Conservation (phyloP, 2,113 vertebrate species). For the Tetraodon nigroviridis region DNA sequence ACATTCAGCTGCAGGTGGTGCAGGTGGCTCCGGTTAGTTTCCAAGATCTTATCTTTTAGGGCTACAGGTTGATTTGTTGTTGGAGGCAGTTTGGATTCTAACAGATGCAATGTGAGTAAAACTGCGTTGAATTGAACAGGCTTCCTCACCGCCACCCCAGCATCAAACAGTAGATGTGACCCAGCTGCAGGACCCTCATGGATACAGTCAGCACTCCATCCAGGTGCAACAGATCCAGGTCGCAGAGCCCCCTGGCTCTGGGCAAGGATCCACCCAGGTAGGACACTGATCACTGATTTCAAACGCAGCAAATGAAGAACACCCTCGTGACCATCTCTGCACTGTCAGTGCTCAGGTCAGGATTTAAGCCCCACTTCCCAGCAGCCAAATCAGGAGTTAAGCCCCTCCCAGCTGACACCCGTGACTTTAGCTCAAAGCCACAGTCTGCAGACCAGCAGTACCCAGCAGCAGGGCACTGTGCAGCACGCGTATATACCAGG, state of each 20-base stretch:
- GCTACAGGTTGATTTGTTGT: neutral
- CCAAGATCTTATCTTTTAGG: neutral
- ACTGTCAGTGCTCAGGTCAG: slow-evolving; percentile 65
- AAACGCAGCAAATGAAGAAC: neutral
- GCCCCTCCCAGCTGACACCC: slow-evolving; percentile 80
- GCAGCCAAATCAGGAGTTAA: slow-evolving; percentile 83
- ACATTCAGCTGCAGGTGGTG: slow-evolving; percentile 96
- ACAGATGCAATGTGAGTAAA: too few species aligned
- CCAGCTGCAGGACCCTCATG: slow-evolving; percentile 91
- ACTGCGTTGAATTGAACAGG: slow-evolving; percentile 61
- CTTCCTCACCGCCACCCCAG: slow-evolving; percentile 90
- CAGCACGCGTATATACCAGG: slow-evolving; percentile 91
- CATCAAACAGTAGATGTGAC: slow-evolving; percentile 91
- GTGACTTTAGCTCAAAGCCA: slow-evolving; percentile 77
- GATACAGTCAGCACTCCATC: slow-evolving; percentile 93
- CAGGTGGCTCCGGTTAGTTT: slow-evolving; percentile 89
- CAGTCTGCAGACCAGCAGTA: slow-evolving; percentile 75
- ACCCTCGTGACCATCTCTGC: neutral
- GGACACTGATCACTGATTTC: neutral
- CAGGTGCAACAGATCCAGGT: slow-evolving; percentile 98
- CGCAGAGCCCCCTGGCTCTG: slow-evolving; percentile 73
- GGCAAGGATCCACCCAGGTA: slow-evolving; percentile 80
- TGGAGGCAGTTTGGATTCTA: too few species aligned
- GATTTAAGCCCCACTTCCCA: slow-evolving; percentile 88
- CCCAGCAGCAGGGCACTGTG: slow-evolving; percentile 77